phyloP scores from a whole-genome alignment of 1,140 invertebrate genomes.

The Saccostrea cuccullata region DNA sequence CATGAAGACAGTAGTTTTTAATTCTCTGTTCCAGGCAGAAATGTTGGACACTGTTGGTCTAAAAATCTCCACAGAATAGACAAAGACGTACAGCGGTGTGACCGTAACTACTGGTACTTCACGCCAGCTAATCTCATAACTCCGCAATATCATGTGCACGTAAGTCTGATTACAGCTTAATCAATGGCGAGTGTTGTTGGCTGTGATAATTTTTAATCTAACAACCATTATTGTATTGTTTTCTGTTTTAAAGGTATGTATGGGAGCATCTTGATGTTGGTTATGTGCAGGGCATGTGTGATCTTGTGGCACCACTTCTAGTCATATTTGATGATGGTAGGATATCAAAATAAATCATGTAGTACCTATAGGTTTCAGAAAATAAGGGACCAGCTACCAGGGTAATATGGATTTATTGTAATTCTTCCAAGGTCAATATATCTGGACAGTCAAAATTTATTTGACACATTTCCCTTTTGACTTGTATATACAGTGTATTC shows the following conservation, averaged over 20 bases:
- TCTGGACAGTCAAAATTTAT: no score
- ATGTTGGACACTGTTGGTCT: constrained; percentile 91
- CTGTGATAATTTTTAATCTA: no score
- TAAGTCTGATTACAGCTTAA: constrained; percentile 74
- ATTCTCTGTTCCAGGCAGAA: constrained; percentile 83
- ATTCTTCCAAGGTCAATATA: no score
- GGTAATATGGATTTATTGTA: no score
- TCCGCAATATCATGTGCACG: constrained; percentile 98
- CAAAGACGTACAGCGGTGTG: constrained; percentile 96
- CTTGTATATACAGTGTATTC: no score
- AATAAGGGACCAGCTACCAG: no score
- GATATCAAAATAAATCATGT: neutral
- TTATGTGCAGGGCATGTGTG: constrained; percentile 91
- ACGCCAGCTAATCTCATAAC: constrained; percentile 90
- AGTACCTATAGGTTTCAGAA: no score
- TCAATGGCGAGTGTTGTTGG: neutral
- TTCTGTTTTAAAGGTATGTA: constrained; percentile 85
- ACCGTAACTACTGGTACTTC: constrained; percentile 96
- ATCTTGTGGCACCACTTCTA: constrained; percentile 93
- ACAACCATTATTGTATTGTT: no score
- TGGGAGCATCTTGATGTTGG: constrained; percentile 96
- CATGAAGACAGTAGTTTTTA: no score
- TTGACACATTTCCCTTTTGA: no score
- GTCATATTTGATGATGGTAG: constrained; percentile 92
- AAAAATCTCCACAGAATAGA: constrained; percentile 96